Evolutionary conservation across 2,888 invertebrate species (phyloP).

Genomic region (Elegia similella): DNA sequence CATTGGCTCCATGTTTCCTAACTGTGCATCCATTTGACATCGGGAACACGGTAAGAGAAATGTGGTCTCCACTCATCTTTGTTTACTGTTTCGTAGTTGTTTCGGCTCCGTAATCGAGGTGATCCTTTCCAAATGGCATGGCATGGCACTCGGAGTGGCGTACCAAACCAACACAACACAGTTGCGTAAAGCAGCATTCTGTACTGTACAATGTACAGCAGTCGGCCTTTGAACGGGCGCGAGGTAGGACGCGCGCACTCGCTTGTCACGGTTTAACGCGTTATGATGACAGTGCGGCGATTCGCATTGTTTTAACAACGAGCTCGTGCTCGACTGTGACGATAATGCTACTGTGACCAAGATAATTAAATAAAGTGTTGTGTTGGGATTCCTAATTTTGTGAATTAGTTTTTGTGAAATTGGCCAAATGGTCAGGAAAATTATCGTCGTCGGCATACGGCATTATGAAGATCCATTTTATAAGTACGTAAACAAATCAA

Average conservation of each 20-base stretch:
- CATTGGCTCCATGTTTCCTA: constrained; percentile 36
- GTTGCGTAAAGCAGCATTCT: constrained; percentile 50
- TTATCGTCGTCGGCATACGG: constrained; percentile 70
- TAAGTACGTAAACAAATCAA: constrained; percentile 53
- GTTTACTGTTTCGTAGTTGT: constrained; percentile 60
- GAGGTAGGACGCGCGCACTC: constrained; percentile 50
- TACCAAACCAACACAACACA: constrained; percentile 38
- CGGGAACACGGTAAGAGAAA: constrained; percentile 45
- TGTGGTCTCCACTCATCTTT: constrained; percentile 49
- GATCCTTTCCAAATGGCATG: constrained; percentile 75
- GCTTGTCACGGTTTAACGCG: constrained; percentile 45
- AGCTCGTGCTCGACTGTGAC: constrained; percentile 46
- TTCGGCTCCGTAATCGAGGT: constrained; percentile 67
- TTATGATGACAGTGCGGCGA: constrained; percentile 54
- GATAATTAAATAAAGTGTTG: constrained; percentile 48
- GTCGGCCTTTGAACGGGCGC: constrained; percentile 51
- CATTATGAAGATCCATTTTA: constrained; percentile 76
- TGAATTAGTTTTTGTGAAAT: constrained; percentile 47
- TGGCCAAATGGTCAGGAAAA: constrained; percentile 72
- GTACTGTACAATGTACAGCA: constrained; percentile 21
- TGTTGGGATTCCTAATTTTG: constrained; percentile 36
- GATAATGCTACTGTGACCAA: constrained; percentile 54
- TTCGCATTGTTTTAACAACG: constrained; percentile 52
- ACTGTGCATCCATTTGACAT: constrained; percentile 31
- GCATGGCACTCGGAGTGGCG: constrained; percentile 50